phyloP scores from a whole-genome alignment of 2,797 vertebrate species.

The Acanthiza pusilla region DNA sequence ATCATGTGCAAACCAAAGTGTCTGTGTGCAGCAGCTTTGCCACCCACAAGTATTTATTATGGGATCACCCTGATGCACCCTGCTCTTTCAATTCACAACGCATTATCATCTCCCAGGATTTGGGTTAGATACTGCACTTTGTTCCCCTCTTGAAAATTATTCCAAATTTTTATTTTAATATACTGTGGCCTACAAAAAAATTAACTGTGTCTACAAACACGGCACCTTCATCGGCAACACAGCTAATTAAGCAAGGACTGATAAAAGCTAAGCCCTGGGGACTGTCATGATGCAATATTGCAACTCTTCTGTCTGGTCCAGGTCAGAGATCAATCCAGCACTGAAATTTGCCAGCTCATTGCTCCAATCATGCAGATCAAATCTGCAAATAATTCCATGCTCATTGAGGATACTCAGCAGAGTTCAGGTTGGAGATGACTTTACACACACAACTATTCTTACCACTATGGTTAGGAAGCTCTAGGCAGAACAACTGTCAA shows the following conservation, averaged over 20 bases:
- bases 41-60: accelerated
- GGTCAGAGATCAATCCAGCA: not conserved
- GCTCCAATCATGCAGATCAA: not conserved
- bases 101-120: not conserved
- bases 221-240: accelerated
- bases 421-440: not conserved
- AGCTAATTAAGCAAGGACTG: not conserved
- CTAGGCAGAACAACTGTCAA: not conserved
- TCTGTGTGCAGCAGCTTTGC: not conserved
- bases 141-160: not conserved
- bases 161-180: not conserved
- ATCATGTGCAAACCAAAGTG: not conserved
- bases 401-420: not conserved
- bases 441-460: not conserved
- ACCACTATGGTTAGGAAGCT: not conserved
- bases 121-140: not conserved
- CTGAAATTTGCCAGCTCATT: not conserved
- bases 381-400: not conserved
- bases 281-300: not conserved
- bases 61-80: not conserved
- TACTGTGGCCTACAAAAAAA: not conserved
- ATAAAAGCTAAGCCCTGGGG: not conserved
- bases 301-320: not conserved
- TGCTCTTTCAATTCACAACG: not conserved
- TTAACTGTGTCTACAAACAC: not conserved